Evolutionary conservation across 2,797 vertebrate species (phyloP).

Genomic region (Esox lucius): DNA sequence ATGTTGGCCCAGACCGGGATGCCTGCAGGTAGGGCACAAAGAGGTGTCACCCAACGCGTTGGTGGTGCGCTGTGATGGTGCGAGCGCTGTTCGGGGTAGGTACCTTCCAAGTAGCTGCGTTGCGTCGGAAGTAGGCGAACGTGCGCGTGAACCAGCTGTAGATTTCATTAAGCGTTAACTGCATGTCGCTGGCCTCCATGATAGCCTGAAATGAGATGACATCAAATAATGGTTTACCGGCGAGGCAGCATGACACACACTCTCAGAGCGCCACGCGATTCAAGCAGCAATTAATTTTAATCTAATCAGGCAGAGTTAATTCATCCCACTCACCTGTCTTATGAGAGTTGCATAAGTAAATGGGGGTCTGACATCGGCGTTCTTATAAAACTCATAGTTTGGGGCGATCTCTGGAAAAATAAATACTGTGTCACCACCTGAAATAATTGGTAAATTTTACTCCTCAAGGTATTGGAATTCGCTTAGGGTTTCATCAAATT

Average conservation of each 20-base stretch:
- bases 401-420: conserved; percentile 96
- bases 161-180: conserved; percentile 99
- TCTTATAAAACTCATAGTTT: conserved; percentile 99
- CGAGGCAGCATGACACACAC: conserved; percentile 71
- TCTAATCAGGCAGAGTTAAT: conserved; percentile 91
- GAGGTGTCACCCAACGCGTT: conserved; percentile 29
- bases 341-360: conserved; percentile 99
- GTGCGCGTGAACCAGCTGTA: conserved; percentile 99
- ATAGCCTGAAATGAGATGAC: conserved; percentile 98
- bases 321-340: conserved; percentile 97
- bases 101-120: conserved; percentile 99
- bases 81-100: conserved; percentile 13
- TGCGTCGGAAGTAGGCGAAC: conserved; percentile 99
- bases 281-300: conserved; percentile 90
- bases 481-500: conserved; percentile 74
- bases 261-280: conserved; percentile 74
- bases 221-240: conserved; percentile 90
- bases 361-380: conserved; percentile 98
- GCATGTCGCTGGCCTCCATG: conserved; percentile 98
- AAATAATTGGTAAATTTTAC: conserved; percentile 79
- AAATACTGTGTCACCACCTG: conserved; percentile 78
- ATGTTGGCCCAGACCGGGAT: conserved; percentile 66
- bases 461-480: conserved; percentile 72
- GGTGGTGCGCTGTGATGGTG: not conserved
- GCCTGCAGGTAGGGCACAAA: conserved; percentile 58